Conservation (phyloP, 2,797 vertebrate species). For the Malacoraja senta region DNA sequence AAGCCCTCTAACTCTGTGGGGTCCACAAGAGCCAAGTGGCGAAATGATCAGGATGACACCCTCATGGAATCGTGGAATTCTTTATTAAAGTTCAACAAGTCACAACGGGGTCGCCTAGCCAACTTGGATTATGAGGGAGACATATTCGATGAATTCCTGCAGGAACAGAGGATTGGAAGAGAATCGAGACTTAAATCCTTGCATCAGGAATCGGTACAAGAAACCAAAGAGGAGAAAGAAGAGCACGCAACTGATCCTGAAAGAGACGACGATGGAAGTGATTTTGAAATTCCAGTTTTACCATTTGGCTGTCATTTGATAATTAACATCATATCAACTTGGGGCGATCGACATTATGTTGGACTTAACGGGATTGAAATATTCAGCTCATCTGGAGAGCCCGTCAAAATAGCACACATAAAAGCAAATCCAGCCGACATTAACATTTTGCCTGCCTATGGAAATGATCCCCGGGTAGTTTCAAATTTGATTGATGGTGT, state of each 20-base stretch:
- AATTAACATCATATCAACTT: conserved; percentile 79
- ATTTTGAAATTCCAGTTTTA: conserved; percentile 84
- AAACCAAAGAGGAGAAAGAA: conserved; percentile 47
- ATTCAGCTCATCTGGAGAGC: conserved; percentile 79
- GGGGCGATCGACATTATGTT: conserved; percentile 93
- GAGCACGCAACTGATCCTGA: conserved; percentile 49
- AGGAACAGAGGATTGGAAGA: conserved; percentile 62
- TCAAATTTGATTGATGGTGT: conserved; percentile 78
- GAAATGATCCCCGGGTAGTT: conserved; percentile 78
- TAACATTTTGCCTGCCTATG: conserved; percentile 80
- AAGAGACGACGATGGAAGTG: conserved; percentile 56
- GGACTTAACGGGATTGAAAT: conserved; percentile 91
- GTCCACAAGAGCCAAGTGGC: conserved; percentile 51
- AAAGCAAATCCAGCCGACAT: conserved; percentile 79
- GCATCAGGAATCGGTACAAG: conserved; percentile 45
- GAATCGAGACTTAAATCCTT: conserved; percentile 38
- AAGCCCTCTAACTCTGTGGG: conserved; percentile 48
- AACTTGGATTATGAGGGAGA: conserved; percentile 78
- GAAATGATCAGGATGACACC: conserved; percentile 67
- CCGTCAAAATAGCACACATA: conserved; percentile 66
- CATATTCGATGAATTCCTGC: conserved; percentile 86
- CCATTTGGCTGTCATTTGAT: conserved; percentile 75
- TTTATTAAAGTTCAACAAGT: conserved; percentile 79
- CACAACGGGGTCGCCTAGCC: conserved; percentile 83
- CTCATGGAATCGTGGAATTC: conserved; percentile 87